phyloP scores from a whole-genome alignment of 2,113 vertebrate species.

The Oncorhynchus clarkii region DNA sequence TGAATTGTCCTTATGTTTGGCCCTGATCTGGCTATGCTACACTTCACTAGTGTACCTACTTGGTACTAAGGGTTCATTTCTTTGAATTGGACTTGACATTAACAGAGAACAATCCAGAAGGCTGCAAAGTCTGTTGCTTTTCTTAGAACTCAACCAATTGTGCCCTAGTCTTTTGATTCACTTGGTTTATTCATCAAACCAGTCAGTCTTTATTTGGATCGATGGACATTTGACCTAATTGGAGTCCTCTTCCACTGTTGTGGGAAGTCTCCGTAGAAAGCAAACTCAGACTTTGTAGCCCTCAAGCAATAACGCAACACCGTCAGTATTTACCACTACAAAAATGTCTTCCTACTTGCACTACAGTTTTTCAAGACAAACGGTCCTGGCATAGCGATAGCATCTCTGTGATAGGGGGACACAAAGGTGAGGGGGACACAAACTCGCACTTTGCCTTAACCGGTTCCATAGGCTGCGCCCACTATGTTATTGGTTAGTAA shows the following conservation, averaged over 20 bases:
- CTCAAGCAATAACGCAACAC: constrained; percentile 5
- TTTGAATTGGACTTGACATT: neutral
- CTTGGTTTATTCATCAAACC: neutral
- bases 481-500: neutral
- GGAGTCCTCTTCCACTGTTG: no score
- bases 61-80: neutral
- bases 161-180: neutral
- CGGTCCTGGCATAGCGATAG: neutral
- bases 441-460: constrained; percentile 1
- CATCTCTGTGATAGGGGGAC: neutral
- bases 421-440: neutral
- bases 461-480: neutral
- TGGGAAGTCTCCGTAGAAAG: neutral
- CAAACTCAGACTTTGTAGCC: neutral
- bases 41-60: neutral
- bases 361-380: constrained; percentile 22
- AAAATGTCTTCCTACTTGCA: constrained; percentile 68
- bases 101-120: neutral
- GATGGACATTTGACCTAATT: neutral
- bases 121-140: constrained; percentile 3
- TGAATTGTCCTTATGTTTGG: no score
- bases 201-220: neutral
- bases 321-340: constrained; percentile 12
- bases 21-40: no score
- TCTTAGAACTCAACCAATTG: neutral